phyloP scores from a whole-genome alignment of 1,140 invertebrate genomes.

The Drosophila burlai region DNA sequence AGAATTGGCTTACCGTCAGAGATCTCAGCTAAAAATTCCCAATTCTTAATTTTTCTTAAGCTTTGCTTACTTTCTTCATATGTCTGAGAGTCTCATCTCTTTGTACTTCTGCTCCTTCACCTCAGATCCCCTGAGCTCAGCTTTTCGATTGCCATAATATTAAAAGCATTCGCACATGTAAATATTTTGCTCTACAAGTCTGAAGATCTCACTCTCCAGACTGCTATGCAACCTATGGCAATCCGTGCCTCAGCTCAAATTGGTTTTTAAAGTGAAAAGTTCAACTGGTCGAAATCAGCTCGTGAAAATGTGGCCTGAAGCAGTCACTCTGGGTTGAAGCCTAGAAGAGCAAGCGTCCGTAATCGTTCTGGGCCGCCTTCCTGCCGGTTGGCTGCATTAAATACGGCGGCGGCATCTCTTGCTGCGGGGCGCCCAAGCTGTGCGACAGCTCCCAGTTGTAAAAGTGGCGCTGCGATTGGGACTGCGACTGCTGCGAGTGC shows the following conservation, averaged over 20 bases:
- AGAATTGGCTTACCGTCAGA: background rate
- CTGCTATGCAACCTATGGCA: background rate
- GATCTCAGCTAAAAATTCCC: background rate
- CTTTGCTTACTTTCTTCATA: background rate
- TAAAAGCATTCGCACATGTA: background rate
- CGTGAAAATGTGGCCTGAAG: conserved; percentile 16
- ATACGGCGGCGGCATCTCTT: conserved; percentile 59
- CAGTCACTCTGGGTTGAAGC: conserved; percentile 30
- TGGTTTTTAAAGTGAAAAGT: background rate
- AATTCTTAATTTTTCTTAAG: background rate
- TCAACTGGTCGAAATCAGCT: background rate
- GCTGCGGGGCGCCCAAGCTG: conserved; percentile 69
- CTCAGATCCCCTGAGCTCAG: background rate
- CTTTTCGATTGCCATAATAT: background rate
- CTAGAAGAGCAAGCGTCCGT: conserved; percentile 75
- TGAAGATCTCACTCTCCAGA: background rate
- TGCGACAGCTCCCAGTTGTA: conserved; percentile 77
- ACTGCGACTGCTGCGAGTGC: conserved; percentile 50
- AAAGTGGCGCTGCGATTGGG: conserved; percentile 68
- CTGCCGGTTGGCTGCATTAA: conserved; percentile 63
- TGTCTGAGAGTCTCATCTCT: background rate
- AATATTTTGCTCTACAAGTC: background rate
- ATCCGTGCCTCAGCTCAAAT: no score
- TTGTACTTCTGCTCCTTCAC: background rate
- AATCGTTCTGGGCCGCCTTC: conserved; percentile 74